Evolutionary conservation across 2,888 invertebrate species (phyloP).

Genomic region (Harpalus rubripes): DNA sequence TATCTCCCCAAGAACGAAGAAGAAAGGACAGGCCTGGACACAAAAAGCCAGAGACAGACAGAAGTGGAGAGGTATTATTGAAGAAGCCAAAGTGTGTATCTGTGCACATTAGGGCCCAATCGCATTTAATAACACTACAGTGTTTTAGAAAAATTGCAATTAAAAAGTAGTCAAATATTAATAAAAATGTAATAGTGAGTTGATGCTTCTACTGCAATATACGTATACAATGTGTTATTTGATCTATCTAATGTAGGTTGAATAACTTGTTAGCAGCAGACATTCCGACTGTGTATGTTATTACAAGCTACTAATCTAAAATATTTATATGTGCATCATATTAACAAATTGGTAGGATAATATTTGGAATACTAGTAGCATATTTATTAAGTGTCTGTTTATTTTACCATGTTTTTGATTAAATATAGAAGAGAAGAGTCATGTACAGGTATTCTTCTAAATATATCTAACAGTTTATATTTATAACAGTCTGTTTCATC

Average conservation of each 20-base stretch:
- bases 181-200: too few species aligned
- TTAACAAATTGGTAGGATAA: conserved; percentile 40
- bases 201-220: too few species aligned
- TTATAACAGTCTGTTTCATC: conserved; percentile 26
- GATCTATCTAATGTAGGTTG: not conserved
- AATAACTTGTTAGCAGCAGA: not conserved
- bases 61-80: too few species aligned
- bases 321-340: conserved; percentile 35
- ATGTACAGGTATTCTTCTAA: conserved; percentile 18
- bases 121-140: too few species aligned
- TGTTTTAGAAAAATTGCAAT: too few species aligned
- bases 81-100: too few species aligned
- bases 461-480: conserved; percentile 38
- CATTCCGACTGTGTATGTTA: conserved; percentile 1
- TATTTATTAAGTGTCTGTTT: conserved; percentile 37
- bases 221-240: not conserved
- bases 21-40: too few species aligned
- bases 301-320: conserved; percentile 8
- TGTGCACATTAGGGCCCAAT: too few species aligned
- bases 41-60: too few species aligned
- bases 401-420: conserved; percentile 39
- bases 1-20: too few species aligned
- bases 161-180: too few species aligned
- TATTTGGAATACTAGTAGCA: conserved; percentile 34
- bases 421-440: conserved; percentile 8